Percentiles rank a stretch among this genome's conserved stretches.
Evolutionary conservation across 1,140 invertebrate genomes (phyloP).

Genomic region (Vanessa tameamea): DNA sequence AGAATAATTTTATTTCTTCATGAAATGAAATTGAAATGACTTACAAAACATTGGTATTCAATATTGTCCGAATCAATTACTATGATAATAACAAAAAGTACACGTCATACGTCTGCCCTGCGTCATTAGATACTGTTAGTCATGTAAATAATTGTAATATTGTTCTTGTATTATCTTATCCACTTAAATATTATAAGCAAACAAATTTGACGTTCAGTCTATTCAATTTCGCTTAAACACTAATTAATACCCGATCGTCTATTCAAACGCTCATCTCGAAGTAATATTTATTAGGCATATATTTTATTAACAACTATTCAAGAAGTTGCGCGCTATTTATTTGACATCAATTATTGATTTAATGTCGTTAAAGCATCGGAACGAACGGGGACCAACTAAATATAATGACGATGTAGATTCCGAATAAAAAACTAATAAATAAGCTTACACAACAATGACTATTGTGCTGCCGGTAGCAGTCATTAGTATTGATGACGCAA

Average conservation of each 20-base stretch:
- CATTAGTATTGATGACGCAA: slow-evolving; percentile 79
- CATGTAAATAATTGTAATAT: too few species aligned
- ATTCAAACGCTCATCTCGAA: slow-evolving; percentile 38
- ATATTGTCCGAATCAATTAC: too few species aligned
- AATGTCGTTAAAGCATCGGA: slow-evolving; percentile 62
- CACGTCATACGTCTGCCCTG: too few species aligned
- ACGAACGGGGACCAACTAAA: slow-evolving; percentile 71
- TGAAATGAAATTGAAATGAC: background rate
- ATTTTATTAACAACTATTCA: slow-evolving; percentile 45
- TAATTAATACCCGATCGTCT: slow-evolving; percentile 36
- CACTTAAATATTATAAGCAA: background rate
- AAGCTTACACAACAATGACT: slow-evolving; percentile 70
- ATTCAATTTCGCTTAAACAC: slow-evolving; percentile 35
- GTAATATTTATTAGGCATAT: slow-evolving; percentile 49
- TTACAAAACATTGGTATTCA: too few species aligned
- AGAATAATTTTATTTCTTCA: slow-evolving; percentile 24
- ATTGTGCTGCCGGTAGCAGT: slow-evolving; percentile 74
- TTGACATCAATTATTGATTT: slow-evolving; percentile 61
- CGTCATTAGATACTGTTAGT: too few species aligned
- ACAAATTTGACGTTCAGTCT: slow-evolving; percentile 10
- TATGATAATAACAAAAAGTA: too few species aligned
- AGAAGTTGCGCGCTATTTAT: slow-evolving; percentile 46
- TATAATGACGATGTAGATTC: slow-evolving; percentile 74
- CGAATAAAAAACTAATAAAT: slow-evolving; percentile 56
- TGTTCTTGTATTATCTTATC: background rate